Percentiles rank a stretch among this genome's conserved stretches.
Conservation (phyloP, 2,888 invertebrate genomes). For the Silvanus unidentatus region DNA sequence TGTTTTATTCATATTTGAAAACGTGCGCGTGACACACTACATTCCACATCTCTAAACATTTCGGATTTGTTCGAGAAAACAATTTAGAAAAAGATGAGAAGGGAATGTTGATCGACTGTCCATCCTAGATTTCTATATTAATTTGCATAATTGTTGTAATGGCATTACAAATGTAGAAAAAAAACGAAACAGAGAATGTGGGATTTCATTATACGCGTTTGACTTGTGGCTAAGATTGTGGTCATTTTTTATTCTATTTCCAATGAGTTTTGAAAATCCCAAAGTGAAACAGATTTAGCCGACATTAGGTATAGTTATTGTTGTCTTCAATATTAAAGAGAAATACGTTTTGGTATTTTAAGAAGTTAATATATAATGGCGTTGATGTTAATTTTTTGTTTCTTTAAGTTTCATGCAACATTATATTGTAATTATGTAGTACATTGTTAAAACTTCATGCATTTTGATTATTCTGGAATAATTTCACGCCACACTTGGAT, state of each 20-base stretch:
- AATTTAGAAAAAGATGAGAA: no score
- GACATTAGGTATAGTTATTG: slow-evolving; percentile 7
- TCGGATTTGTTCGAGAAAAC: no score
- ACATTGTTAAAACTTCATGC: slow-evolving; percentile 39
- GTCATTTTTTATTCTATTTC: no score
- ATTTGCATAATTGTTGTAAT: no score
- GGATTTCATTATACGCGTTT: no score
- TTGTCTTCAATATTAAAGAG: slow-evolving; percentile 12
- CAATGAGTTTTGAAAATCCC: no score
- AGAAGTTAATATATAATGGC: slow-evolving; percentile 18
- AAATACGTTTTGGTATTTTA: slow-evolving; percentile 15
- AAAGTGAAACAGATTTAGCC: no score
- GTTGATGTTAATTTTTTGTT: slow-evolving; percentile 23
- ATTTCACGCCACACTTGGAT: slow-evolving; percentile 34
- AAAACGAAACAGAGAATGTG: no score
- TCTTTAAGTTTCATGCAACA: slow-evolving; percentile 35
- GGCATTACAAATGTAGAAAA: no score
- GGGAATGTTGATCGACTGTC: no score
- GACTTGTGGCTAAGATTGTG: no score
- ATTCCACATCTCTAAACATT: slow-evolving; percentile 16
- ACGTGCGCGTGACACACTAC: slow-evolving; percentile 20
- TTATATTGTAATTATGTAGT: slow-evolving; percentile 38
- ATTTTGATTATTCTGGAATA: slow-evolving; percentile 34
- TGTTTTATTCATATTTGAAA: slow-evolving; percentile 17
- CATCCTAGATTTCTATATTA: no score